phyloP scores from a whole-genome alignment of 2,113 vertebrate genomes.

The Puma concolor region DNA sequence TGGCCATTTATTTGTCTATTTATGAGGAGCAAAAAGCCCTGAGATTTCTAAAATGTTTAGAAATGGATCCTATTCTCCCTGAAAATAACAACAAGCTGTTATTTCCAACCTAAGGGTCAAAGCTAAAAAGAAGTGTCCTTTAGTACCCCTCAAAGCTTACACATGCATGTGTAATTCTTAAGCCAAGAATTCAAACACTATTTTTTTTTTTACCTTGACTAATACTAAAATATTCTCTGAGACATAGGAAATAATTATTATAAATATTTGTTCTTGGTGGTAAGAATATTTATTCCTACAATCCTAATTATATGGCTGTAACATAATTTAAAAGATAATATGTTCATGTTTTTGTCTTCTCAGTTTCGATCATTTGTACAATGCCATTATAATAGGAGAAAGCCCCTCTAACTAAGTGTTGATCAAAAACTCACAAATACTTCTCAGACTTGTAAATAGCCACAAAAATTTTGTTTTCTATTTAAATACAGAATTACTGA shows the following conservation, averaged over 20 bases:
- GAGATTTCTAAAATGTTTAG: conserved; percentile 52
- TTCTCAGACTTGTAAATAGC: background rate
- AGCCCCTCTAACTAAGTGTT: background rate
- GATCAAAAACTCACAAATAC: background rate
- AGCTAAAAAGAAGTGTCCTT: conserved; percentile 1
- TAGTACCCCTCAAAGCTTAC: conserved; percentile 44
- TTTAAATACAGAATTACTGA: conserved; percentile 41
- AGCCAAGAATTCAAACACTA: conserved; percentile 35
- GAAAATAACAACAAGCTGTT: conserved; percentile 50
- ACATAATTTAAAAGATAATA: background rate
- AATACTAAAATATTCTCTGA: conserved; percentile 42
- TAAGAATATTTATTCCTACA: background rate
- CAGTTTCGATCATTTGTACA: background rate
- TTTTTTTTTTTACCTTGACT: background rate
- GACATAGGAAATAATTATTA: conserved; percentile 8
- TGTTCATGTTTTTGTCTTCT: background rate
- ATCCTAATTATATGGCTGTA: background rate
- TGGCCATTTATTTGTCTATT: conserved; percentile 76
- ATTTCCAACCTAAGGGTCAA: conserved; percentile 67
- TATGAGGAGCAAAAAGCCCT: conserved; percentile 53
- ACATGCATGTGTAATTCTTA: background rate
- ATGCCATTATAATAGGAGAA: background rate
- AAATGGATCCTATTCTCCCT: conserved; percentile 68
- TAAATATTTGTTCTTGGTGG: background rate
- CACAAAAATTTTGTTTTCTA: background rate